phyloP scores from a whole-genome alignment of 2,113 vertebrate genomes.

The human (Homo sapiens) region GRCh38 chr4:95074001-95074500 shows the following conservation, averaged over 20 bases:
- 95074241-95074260: not conserved
- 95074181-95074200: not conserved
- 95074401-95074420: not conserved
- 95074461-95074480: not conserved
- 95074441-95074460: not conserved
- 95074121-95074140: not conserved
- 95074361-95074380: not conserved
- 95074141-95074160: not conserved
- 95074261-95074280: not conserved
- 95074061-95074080: constrained; percentile 17
- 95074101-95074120: not conserved
- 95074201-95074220: not conserved
- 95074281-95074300: not conserved
- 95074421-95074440: not conserved
- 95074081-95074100: not conserved
- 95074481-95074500: not conserved
- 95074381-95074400: not conserved
- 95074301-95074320: not conserved
- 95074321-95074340: not conserved
- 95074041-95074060: not conserved
- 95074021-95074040: not conserved
- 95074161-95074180: not conserved
- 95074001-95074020: not conserved
- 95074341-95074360: not conserved
- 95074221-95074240: not conserved